Base-by-base conservation (phyloP, 2,113 vertebrate species). In the Aleadryas rufinucha region DNA sequence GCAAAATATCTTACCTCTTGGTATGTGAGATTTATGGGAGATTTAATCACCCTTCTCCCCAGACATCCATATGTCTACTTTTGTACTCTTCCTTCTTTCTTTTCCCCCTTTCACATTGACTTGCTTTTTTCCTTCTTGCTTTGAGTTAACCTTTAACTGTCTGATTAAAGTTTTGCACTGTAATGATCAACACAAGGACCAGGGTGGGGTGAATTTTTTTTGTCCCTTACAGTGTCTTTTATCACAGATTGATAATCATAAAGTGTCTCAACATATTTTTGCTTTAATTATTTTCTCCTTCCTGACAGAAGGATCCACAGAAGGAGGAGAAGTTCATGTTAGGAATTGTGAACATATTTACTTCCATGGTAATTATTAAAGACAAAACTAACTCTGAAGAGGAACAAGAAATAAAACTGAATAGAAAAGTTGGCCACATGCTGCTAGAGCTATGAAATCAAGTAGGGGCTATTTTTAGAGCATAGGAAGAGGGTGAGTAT, bases 381-480 rank as follows among this genome's bases (percentile, higher is more conserved):
- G 44, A 60, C 49, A 60, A 65, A 69, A 47, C 66, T 53, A 77
- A 61, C 75, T 68, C 49, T 93, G 64, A 89, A 59, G 52, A 84
- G 44, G 33, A 92, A n/a, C 56, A 81, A 87, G 91, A 91, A 78
- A 81, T 90, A 78, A 74, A 94, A 39, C 53, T 27, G 53, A 75
- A 39, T 50, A 21, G 20, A 21, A 22, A 47, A 74, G 65, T 50
- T 78, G 47, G 64, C 86, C 80, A 44, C 76, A n/a, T 26, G 26
- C 68, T 90, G 72, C 84, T 93, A 7, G 11, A 94, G 85, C 47
- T 90, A 74, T 20, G 41, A 12, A 91, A 69, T 54, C 26, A 63
- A 94, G 68, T 23, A 60, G 83, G 28, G 56, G 2, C 83, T 97
- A 97, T 96, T 96, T 97, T 96, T 96, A 96, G 96, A 90, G 47